These are phyloP conservation scores for Cyanistes caeruleus DNA, from an alignment of 2,113 vertebrate genomes.

Conservation along the genomic window DNA sequence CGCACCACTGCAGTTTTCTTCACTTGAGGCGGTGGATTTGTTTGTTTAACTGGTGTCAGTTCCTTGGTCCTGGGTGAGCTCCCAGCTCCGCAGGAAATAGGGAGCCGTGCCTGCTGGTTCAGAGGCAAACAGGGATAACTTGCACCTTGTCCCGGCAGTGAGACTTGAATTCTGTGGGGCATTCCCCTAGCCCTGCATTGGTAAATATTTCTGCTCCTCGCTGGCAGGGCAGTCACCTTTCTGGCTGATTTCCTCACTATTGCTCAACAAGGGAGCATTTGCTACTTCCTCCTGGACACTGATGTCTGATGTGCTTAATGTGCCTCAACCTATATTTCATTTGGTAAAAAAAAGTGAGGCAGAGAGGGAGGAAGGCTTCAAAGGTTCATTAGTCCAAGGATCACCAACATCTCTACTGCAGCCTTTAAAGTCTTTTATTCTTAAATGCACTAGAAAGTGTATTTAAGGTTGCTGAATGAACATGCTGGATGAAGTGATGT, in stretches of 20 bases:
- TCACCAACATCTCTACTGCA: neutral
- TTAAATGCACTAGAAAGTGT: too few relatives aligned
- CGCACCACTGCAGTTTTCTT: fast-evolving
- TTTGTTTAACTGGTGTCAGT: neutral
- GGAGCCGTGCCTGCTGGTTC: neutral
- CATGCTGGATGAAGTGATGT: neutral
- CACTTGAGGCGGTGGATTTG: neutral
- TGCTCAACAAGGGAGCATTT: neutral
- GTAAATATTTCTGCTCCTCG: neutral
- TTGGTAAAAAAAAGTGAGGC: neutral
- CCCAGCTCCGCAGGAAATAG: too few relatives aligned
- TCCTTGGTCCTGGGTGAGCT: too few relatives aligned
- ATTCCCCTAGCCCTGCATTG: fast-evolving
- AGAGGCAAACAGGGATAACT: neutral
- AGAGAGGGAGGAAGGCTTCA: neutral
- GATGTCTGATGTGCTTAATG: neutral
- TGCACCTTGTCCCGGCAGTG: neutral
- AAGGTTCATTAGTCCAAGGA: neutral
- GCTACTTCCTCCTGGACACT: neutral
- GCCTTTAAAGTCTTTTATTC: neutral
- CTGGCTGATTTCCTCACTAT: neutral
- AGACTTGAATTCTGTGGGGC: neutral
- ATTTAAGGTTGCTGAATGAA: neutral
- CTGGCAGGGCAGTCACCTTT: neutral
- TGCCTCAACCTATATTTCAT: neutral